Conservation (phyloP, 2,888 invertebrate species). For the Colletes collaris region DNA sequence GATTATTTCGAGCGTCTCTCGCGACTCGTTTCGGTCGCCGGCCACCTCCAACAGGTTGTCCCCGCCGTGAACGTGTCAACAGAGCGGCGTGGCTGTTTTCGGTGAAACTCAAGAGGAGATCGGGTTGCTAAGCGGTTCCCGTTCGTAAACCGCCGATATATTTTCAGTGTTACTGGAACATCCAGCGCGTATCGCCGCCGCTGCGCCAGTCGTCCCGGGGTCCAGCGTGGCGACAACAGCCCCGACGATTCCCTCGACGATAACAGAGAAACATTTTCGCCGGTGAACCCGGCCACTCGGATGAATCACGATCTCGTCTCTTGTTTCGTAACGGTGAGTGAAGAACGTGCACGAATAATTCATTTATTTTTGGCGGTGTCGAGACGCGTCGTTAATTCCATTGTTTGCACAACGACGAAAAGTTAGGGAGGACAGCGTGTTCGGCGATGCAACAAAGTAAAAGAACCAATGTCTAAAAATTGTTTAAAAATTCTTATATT, state of each 20-base stretch:
- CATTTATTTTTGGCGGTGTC: background rate
- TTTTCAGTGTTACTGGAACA: constrained; percentile 7
- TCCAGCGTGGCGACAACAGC: background rate
- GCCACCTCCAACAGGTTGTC: constrained; percentile 43
- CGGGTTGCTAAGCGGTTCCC: no score
- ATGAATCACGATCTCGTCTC: constrained; percentile 48
- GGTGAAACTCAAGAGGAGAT: constrained; percentile 15
- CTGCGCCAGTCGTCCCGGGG: background rate
- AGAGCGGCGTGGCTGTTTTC: background rate
- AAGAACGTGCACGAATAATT: constrained; percentile 12
- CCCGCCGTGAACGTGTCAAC: background rate
- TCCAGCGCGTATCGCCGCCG: background rate
- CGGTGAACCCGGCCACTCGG: constrained; percentile 38
- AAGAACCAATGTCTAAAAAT: no score
- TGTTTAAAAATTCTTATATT: no score
- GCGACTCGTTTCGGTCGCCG: constrained; percentile 23
- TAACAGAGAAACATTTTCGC: constrained; percentile 22
- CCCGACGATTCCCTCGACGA: constrained; percentile 15
- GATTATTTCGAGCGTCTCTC: constrained; percentile 37
- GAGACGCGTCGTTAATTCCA: background rate
- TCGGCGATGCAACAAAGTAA: no score
- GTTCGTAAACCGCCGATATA: background rate
- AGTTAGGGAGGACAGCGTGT: no score
- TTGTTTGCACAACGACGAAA: no score
- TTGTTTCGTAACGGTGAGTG: constrained; percentile 29